A percentile compares a stretch with the other conserved stretches of the same genome.
phyloP scores from a whole-genome alignment of 2,888 invertebrate genomes.

The Drosophila kuntzei region DNA sequence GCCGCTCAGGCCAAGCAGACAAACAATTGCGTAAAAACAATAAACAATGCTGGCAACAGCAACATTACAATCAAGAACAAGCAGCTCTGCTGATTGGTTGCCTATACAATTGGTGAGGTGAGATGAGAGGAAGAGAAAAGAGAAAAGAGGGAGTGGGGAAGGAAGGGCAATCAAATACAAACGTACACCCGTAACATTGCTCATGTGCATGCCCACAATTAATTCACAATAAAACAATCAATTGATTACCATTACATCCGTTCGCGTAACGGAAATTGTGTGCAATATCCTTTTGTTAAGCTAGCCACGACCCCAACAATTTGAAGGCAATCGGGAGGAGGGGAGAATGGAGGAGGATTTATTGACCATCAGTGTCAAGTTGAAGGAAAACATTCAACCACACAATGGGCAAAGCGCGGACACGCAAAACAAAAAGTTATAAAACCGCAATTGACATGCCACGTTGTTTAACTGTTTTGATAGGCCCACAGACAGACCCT shows the following conservation, averaged over 20 bases:
- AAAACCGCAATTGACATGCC: slow-evolving; percentile 48
- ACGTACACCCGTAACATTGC: slow-evolving; percentile 31
- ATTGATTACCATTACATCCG: slow-evolving; percentile 82
- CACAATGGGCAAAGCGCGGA: slow-evolving; percentile 26
- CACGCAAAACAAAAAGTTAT: slow-evolving; percentile 30
- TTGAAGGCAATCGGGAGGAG: neutral
- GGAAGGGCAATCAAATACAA: neutral
- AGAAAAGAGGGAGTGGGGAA: neutral
- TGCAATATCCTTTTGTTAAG: slow-evolving; percentile 74
- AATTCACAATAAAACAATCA: slow-evolving; percentile 83
- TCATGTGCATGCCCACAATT: slow-evolving; percentile 81
- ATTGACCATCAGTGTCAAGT: slow-evolving; percentile 38
- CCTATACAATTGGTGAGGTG: too few relatives aligned
- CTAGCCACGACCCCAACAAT: slow-evolving; percentile 2
- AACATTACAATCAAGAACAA: slow-evolving; percentile 29
- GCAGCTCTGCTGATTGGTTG: slow-evolving; percentile 18
- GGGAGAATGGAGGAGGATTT: neutral
- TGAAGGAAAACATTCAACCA: slow-evolving; percentile 33
- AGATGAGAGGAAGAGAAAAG: too few relatives aligned
- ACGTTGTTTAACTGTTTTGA: slow-evolving; percentile 59
- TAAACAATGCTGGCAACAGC: slow-evolving; percentile 69
- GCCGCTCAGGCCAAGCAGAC: slow-evolving; percentile 65
- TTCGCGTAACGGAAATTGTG: slow-evolving; percentile 77
- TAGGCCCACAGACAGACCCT: slow-evolving; percentile 21
- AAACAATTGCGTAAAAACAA: slow-evolving; percentile 79